Conservation (phyloP, 2,888 invertebrate genomes). For the Pycnomerus fuliginosus region DNA sequence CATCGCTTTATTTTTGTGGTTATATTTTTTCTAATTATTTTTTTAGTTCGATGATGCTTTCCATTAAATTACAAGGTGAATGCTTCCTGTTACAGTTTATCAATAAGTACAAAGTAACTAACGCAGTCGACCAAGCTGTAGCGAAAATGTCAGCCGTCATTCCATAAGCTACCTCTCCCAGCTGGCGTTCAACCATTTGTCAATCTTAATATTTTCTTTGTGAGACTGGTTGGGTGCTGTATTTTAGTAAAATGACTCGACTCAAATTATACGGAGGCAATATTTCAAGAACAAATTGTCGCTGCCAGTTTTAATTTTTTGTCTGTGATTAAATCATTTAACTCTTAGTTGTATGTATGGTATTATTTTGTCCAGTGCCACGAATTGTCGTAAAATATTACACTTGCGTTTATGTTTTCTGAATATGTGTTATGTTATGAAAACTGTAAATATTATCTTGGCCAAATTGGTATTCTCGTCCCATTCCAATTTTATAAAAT, state of each 20-base stretch:
- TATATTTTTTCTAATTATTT: conserved; percentile 8
- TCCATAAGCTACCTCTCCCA: conserved; percentile 45
- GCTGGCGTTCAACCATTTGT: conserved; percentile 26
- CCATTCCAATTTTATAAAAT: conserved; percentile 49
- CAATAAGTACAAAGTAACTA: conserved; percentile 49
- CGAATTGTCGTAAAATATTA: conserved; percentile 26
- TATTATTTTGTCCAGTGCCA: conserved; percentile 29
- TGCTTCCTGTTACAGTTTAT: conserved; percentile 51
- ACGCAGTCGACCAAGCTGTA: conserved; percentile 44
- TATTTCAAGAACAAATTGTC: conserved; percentile 27
- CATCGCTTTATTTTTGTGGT: conserved; percentile 19
- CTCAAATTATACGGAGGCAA: conserved; percentile 12
- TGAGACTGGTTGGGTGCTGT: conserved; percentile 8
- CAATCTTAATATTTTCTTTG: conserved; percentile 5
- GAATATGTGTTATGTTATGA: conserved; percentile 12
- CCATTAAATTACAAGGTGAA: conserved; percentile 45
- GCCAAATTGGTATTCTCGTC: conserved; percentile 42
- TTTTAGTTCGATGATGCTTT: conserved; percentile 24
- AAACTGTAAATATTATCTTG: conserved; percentile 30
- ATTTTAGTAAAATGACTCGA: too few relatives aligned
- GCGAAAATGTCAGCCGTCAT: conserved; percentile 45
- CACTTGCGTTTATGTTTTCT: conserved; percentile 21
- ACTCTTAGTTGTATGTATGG: conserved; percentile 29
- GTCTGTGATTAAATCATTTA: conserved; percentile 35
- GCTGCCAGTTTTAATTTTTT: conserved; percentile 29